phyloP scores from a whole-genome alignment of 2,888 invertebrate genomes.

The Hololepta plana region DNA sequence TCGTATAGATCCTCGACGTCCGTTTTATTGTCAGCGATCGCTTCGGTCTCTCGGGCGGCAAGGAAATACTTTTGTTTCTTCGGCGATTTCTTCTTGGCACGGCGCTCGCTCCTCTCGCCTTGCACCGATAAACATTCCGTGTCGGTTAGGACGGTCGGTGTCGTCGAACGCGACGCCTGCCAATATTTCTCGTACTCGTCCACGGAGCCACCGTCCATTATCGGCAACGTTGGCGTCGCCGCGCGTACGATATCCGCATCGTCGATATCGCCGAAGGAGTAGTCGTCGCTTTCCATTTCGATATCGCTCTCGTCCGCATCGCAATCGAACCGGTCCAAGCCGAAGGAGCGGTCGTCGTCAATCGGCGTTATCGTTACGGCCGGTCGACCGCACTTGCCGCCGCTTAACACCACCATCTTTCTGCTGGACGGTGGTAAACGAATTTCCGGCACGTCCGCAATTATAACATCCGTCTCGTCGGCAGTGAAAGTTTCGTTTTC shows the following conservation, averaged over 20 bases:
- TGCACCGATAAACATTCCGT: constrained; percentile 9
- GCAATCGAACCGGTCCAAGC: too few relatives aligned
- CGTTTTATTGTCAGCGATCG: constrained; percentile 22
- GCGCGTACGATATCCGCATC: too few relatives aligned
- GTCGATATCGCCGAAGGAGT: too few relatives aligned
- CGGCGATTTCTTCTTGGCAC: constrained; percentile 6
- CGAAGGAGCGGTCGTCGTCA: too few relatives aligned
- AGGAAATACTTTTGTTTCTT: constrained; percentile 3
- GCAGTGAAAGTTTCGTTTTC: constrained; percentile 13
- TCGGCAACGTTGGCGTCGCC: constrained; percentile 13
- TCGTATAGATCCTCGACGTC: constrained; percentile 28
- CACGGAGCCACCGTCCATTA: constrained; percentile 16
- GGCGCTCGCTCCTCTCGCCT: constrained; percentile 4
- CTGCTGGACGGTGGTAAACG: constrained; percentile 27
- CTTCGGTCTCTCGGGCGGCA: constrained; percentile 1
- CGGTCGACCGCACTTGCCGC: too few relatives aligned
- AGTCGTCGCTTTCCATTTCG: too few relatives aligned
- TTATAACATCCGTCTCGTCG: constrained; percentile 13
- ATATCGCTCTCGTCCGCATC: too few relatives aligned
- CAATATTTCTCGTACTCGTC: too few relatives aligned
- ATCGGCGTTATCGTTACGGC: too few relatives aligned
- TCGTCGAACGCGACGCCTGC: too few relatives aligned
- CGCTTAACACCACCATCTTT: too few relatives aligned
- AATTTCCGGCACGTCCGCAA: constrained; percentile 14
- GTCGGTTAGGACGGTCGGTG: constrained; percentile 11